Evolutionary conservation across 2,888 invertebrate genomes (phyloP).

Genomic region (Xylota segnis): DNA sequence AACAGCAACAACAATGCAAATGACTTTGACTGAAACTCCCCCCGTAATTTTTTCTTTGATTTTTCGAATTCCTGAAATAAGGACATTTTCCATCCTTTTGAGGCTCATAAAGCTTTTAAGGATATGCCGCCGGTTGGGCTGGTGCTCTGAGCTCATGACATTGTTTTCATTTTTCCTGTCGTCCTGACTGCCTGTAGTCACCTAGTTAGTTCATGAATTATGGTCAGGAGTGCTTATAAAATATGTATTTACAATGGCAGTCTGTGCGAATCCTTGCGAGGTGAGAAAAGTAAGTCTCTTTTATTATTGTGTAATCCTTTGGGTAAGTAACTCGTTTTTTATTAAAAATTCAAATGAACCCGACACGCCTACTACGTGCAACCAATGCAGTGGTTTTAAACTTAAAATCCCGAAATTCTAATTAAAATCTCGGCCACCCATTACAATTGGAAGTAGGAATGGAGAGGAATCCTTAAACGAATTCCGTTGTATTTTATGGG

Average conservation of each 20-base stretch:
- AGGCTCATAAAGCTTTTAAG: slow-evolving; percentile 20
- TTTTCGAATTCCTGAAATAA: neutral
- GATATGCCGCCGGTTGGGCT: neutral
- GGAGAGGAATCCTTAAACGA: neutral
- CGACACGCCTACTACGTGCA: neutral
- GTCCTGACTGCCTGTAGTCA: neutral
- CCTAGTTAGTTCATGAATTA: neutral
- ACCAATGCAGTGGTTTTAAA: neutral
- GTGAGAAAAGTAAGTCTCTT: slow-evolving; percentile 5
- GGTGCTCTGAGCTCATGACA: neutral
- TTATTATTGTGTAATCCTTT: neutral
- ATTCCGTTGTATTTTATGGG: slow-evolving; percentile 1
- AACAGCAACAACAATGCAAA: slow-evolving; percentile 52
- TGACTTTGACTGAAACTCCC: slow-evolving; percentile 3
- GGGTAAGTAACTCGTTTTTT: neutral
- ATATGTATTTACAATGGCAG: slow-evolving; percentile 37
- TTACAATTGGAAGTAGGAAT: neutral
- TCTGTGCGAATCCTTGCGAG: slow-evolving; percentile 15
- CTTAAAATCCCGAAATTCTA: slow-evolving; percentile 8
- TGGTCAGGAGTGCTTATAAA: slow-evolving; percentile 4
- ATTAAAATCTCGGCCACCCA: slow-evolving; percentile 30
- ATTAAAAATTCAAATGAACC: slow-evolving; percentile 8
- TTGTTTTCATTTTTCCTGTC: neutral
- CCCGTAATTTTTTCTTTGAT: neutral
- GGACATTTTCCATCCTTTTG: neutral